Conservation (phyloP, 2,888 invertebrate genomes). For the Drosophila trichaetosa region DNA sequence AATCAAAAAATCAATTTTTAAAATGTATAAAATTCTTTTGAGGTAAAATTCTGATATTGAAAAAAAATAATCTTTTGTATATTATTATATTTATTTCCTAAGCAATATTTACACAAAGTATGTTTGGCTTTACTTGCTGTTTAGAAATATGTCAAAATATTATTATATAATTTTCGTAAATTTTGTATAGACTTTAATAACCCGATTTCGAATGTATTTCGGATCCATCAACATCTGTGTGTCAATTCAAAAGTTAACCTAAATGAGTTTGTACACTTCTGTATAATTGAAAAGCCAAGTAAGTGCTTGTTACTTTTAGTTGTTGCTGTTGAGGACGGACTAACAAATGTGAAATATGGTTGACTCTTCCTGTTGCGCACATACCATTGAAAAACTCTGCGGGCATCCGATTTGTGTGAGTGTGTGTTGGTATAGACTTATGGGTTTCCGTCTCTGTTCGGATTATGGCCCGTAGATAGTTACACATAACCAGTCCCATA, state of each 20-base stretch:
- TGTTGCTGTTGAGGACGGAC: not conserved
- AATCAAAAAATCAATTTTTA: not conserved
- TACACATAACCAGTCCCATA: constrained; percentile 55
- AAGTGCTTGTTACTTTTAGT: not conserved
- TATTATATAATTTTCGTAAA: fast-evolving
- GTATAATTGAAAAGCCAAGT: not conserved
- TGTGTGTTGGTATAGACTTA: constrained; percentile 19
- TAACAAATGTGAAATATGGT: not conserved
- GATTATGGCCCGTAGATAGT: constrained; percentile 55
- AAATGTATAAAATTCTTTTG: not conserved
- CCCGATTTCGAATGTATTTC: not conserved
- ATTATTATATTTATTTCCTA: not conserved
- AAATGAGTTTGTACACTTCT: not conserved
- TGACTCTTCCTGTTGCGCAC: constrained; percentile 8
- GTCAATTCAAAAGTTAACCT: not conserved
- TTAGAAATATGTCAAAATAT: not conserved
- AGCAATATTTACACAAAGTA: no score
- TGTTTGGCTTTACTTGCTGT: no score
- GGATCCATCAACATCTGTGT: not conserved
- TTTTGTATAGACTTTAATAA: not conserved
- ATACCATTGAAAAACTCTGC: constrained; percentile 23
- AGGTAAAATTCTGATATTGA: not conserved
- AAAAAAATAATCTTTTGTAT: not conserved
- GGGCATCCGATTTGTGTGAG: constrained; percentile 45
- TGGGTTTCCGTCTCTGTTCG: constrained; percentile 11